Evolutionary conservation across 2,888 invertebrate species (phyloP).

Genomic region (Chromoteleia sp.): DNA sequence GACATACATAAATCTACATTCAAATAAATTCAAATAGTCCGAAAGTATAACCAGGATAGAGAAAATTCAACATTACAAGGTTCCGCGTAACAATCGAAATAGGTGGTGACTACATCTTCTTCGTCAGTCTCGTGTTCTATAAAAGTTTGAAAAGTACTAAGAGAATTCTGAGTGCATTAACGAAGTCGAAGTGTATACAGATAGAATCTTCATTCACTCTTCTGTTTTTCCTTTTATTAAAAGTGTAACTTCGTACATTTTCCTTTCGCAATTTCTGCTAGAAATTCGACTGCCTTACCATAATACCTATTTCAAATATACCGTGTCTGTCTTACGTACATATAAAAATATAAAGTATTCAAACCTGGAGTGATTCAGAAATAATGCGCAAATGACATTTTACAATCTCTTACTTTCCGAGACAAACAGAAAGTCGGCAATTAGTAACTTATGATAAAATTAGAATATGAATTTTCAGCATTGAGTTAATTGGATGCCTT

Average conservation of each 20-base stretch:
- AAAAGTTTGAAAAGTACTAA: slow-evolving; percentile 54
- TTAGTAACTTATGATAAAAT: no score
- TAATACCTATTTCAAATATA: slow-evolving; percentile 37
- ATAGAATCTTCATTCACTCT: slow-evolving; percentile 34
- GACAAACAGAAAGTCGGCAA: no score
- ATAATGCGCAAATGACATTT: not conserved
- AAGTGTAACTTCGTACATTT: slow-evolving; percentile 42
- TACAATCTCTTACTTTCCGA: no score
- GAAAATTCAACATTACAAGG: slow-evolving; percentile 36
- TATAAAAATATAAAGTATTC: slow-evolving; percentile 25
- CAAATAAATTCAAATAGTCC: slow-evolving; percentile 50
- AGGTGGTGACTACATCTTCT: slow-evolving; percentile 37
- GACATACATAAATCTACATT: slow-evolving; percentile 64
- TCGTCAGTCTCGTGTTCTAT: not conserved
- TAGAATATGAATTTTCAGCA: no score
- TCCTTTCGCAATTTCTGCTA: slow-evolving; percentile 10
- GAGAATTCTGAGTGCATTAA: slow-evolving; percentile 60
- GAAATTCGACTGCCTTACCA: slow-evolving; percentile 28
- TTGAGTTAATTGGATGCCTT: no score
- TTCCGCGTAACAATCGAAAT: slow-evolving; percentile 58
- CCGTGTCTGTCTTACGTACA: not conserved
- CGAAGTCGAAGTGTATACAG: slow-evolving; percentile 52
- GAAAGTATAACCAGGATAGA: slow-evolving; percentile 26
- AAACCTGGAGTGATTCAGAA: not conserved
- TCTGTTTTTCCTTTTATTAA: slow-evolving; percentile 52